Percentiles rank a stretch among this genome's conserved stretches.
These are phyloP conservation scores for Callipepla squamata DNA, from an alignment of 2,113 vertebrate genomes.

Conservation along the genomic window DNA sequence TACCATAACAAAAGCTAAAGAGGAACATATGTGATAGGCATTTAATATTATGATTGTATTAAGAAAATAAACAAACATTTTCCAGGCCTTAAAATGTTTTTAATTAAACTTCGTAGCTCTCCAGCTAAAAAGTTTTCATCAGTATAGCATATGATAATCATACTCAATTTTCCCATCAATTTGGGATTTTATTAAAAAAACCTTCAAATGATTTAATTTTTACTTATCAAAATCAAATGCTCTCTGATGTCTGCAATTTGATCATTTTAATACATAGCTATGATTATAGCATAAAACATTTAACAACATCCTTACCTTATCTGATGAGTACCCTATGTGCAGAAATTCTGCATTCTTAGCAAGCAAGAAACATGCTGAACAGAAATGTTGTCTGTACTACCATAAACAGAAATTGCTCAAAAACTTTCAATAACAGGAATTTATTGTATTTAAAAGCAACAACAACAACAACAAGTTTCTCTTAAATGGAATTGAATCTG, in stretches of 20 bases:
- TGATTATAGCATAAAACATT: background rate
- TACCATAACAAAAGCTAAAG: constrained; percentile 28
- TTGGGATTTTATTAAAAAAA: background rate
- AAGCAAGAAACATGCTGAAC: background rate
- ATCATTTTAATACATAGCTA: constrained; percentile 19
- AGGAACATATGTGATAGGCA: background rate
- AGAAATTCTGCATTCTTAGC: background rate
- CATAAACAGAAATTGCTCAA: background rate
- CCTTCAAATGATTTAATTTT: background rate
- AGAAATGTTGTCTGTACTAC: background rate
- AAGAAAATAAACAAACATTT: background rate
- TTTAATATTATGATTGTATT: background rate
- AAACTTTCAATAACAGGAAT: background rate
- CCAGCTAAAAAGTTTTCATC: background rate
- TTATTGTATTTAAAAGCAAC: background rate
- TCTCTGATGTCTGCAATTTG: constrained; percentile 12
- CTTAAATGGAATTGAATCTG: background rate
- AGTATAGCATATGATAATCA: background rate
- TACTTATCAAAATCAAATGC: constrained; percentile 35
- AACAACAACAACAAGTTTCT: background rate
- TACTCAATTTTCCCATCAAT: background rate
- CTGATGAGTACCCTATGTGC: background rate
- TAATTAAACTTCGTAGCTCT: constrained; percentile 47
- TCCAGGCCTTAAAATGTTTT: constrained; percentile 43
- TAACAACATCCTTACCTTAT: background rate